Base-by-base conservation (phyloP, 1,140 invertebrate genomes). In the Phocides pigmalion region DNA sequence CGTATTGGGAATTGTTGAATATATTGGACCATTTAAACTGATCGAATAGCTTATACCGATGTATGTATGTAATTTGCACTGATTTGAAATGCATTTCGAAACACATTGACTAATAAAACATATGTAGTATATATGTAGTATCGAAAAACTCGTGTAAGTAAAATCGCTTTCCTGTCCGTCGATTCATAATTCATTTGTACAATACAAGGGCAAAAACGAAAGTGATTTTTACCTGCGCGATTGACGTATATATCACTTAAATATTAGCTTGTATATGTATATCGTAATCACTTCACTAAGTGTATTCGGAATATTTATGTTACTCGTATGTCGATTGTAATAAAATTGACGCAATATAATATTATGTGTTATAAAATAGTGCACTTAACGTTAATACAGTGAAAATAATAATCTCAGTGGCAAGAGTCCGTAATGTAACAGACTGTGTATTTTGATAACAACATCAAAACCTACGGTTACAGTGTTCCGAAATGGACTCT, bases 391-490 rank as follows among this genome's bases (percentile, higher is more conserved):
- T 61, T 61, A 22, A 62, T 51, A 53, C 66, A 77, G 69, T 72
- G 69, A 74, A 72, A 59, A 66, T 54, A 70, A 83, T 78, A 89
- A 89, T 90, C 86, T 90, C 88, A 87, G 76, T 81, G 76, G 79
- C 76, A 70, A 71, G 56, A 74, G 77, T 82, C 76, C 70, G 70
- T 79, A 53, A 65, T 63, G 72, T 72, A 70, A 80, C 79, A 87
- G 85, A 88, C 85, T 87, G 79, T 88, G 85, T 87, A 84, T 83
- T 84, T 84, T 86, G 84, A 87, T 90, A 87, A 85, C 49, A 89
- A 86, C 85, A 87, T 87, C 88, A 85, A 83, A 76, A 76, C 82
- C 80, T 81, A 82, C 69, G 59, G 71, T 69, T 72, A 59, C 73
- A 77, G 73, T 64, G n/a, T 74, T 37, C 65, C 81, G 75, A 67